Conservation (phyloP, 2,113 vertebrate genomes). For the Centropus unirufus region DNA sequence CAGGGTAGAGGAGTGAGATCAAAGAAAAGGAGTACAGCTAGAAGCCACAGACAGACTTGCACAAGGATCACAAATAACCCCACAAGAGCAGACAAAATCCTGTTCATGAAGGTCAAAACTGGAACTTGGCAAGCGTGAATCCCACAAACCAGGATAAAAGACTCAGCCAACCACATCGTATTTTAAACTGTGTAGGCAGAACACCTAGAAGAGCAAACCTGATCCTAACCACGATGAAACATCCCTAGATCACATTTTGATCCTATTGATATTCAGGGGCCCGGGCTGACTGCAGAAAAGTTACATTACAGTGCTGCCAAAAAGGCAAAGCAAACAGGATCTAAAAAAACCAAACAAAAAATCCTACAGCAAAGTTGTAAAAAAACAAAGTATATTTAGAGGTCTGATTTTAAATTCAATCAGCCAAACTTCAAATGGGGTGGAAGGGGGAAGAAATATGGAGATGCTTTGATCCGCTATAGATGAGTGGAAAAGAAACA, state of each 20-base stretch:
- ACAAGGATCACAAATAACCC: background rate
- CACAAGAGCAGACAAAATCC: background rate
- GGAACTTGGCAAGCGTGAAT: background rate
- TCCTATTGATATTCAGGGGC: background rate
- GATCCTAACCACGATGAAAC: background rate
- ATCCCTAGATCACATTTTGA: accelerated
- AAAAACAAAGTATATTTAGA: no score
- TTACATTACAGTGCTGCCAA: accelerated
- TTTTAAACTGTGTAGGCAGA: background rate
- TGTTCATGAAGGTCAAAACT: background rate
- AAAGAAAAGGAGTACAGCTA: background rate
- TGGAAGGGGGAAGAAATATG: background rate
- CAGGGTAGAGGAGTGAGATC: background rate
- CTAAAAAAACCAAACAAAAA: background rate
- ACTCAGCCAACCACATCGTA: accelerated
- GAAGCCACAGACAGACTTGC: background rate
- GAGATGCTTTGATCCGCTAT: accelerated
- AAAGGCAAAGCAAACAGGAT: background rate
- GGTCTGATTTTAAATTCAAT: background rate
- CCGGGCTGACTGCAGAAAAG: background rate
- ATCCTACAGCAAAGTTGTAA: no score
- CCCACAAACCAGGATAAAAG: background rate
- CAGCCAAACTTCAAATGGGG: background rate
- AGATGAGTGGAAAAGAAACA: background rate
- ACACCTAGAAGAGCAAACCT: background rate